Evolutionary conservation across 2,797 vertebrate genomes (phyloP), one percentile per base, ranked within the genome.

Genomic region (Chiroxiphia lanceolata): DNA sequence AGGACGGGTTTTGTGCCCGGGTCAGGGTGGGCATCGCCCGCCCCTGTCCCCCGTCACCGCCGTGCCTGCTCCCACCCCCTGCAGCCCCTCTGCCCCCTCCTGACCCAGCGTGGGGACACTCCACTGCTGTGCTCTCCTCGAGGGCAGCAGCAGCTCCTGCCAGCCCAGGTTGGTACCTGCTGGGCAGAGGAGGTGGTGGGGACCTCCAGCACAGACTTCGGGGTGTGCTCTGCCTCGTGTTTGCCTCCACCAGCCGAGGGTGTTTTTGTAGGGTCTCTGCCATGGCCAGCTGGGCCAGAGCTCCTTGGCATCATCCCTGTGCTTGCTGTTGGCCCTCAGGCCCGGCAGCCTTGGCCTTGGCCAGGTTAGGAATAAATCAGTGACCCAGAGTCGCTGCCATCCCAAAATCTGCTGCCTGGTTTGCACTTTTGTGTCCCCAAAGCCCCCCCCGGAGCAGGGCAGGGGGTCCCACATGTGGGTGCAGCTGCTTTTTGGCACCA

Each of bases 301-400:
- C 48, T 69, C 31, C 48, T 22, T 1, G 45, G 45, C 15, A 17
- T n/a, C 31, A 3, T 10, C 61, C 51, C 18, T 15, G 13, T n/a
- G 80, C 82, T 72, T 54, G 0, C 31, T 67, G 92, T 53, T 65
- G 26, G 15, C 21, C 61, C 51, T 36, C 83, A 3, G n/a, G 74
- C 29, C 31, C 81, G 3, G 76, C 61, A 45, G 90, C 87, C 56
- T 56, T 6, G 0, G 40, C 29, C 10, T 7, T 5, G 90, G 42
- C 53, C 31, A 50, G 6, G 70, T 9, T 33, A 34, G 86, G 63
- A 96, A 94, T 96, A 95, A 96, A 96, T 6, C 25, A 70, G 27
- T 23, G 45, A 63, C 64, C 9, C 44, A 5, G 67, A 15, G 38
- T 12, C 2, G 9, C 19, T 38, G 68, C 70, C 63, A 11, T 25